Conservation (phyloP, 1,140 invertebrate species). For the Nephotettix cincticeps region DNA sequence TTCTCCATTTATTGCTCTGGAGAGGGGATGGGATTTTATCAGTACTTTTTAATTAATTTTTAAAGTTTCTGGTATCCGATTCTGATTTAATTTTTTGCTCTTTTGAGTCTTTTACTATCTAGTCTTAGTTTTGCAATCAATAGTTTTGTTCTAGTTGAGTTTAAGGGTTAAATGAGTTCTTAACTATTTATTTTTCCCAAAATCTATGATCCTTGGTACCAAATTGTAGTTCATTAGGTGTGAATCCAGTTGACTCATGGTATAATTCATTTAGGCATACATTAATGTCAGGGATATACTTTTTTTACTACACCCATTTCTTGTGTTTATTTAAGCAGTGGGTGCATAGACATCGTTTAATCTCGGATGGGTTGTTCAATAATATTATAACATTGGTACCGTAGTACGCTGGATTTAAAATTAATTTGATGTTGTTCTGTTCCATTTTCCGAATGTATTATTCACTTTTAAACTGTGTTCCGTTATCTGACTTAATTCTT, state of each 20-base stretch:
- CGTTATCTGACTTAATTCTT: neutral
- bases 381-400: neutral
- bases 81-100: too few relatives aligned
- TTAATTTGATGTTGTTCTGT: neutral
- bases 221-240: neutral
- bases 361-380: neutral
- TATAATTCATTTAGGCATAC: neutral
- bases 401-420: neutral
- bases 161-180: too few relatives aligned
- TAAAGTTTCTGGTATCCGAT: too few relatives aligned
- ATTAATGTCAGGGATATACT: neutral
- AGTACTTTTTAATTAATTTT: too few relatives aligned
- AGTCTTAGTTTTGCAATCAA: too few relatives aligned
- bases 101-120: too few relatives aligned
- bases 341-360: neutral
- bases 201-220: conserved; percentile 49
- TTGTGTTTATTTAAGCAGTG: neutral
- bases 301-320: neutral
- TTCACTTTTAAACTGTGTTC: neutral
- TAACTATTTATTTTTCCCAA: too few relatives aligned
- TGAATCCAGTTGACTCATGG: neutral
- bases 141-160: too few relatives aligned
- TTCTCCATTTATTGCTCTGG: too few relatives aligned
- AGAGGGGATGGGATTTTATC: too few relatives aligned
- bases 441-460: neutral